Conservation (phyloP, 2,797 vertebrate species). For the Coranthus polyacanthus region DNA sequence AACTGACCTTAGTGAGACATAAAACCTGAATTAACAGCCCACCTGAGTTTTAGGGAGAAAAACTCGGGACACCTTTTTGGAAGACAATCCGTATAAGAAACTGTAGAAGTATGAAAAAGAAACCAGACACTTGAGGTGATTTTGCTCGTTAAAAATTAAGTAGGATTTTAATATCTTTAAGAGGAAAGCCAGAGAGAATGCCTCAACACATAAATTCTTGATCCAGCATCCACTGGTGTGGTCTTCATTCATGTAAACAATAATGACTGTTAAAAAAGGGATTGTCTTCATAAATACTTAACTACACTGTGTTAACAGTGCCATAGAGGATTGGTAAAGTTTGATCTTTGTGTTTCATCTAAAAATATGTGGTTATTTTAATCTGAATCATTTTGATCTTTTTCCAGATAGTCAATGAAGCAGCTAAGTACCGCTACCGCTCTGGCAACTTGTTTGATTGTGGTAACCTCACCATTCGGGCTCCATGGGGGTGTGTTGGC, state of each 20-base stretch:
- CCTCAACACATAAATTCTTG: slow-evolving; percentile 6
- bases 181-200: slow-evolving; percentile 31
- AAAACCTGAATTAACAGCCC: slow-evolving; percentile 58
- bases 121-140: slow-evolving; percentile 48
- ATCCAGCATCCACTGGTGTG: slow-evolving; percentile 27
- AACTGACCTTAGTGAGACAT: slow-evolving; percentile 56
- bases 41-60: slow-evolving; percentile 51
- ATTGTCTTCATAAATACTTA: no score
- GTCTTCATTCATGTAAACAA: slow-evolving; percentile 28
- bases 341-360: neutral
- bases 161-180: slow-evolving; percentile 42
- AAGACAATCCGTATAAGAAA: slow-evolving; percentile 30
- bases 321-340: no score
- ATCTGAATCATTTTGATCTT: slow-evolving; percentile 25
- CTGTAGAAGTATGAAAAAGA: slow-evolving; percentile 38
- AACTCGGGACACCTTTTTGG: slow-evolving; percentile 45
- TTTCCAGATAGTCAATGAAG: slow-evolving; percentile 96
- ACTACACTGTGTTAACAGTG: no score
- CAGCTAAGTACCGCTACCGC: slow-evolving; percentile 97
- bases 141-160: slow-evolving; percentile 53
- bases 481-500: slow-evolving; percentile 98
- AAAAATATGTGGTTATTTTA: slow-evolving; percentile 1
- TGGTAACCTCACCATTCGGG: slow-evolving; percentile 94
- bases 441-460: slow-evolving; percentile 96
- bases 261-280: neutral